phyloP scores from a whole-genome alignment of 2,797 vertebrate species.

The Cuculus canorus region DNA sequence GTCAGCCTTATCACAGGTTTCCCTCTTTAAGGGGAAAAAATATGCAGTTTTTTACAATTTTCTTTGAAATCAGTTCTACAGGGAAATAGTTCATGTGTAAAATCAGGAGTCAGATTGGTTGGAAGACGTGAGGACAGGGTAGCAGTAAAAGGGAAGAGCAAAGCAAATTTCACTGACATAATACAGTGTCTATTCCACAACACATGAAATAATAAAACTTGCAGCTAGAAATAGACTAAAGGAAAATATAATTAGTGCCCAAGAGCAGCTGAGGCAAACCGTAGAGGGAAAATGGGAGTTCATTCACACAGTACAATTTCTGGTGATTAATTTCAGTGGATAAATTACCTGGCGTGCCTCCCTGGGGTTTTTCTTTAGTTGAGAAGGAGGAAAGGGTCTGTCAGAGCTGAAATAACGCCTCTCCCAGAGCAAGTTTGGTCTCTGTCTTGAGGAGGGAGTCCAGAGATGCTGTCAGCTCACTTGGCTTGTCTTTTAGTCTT shows the following conservation, averaged over 20 bases:
- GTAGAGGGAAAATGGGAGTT: background rate
- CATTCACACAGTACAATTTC: background rate
- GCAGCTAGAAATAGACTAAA: background rate
- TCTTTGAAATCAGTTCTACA: background rate
- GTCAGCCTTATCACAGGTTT: background rate
- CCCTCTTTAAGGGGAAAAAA: background rate
- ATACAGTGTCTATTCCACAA: background rate
- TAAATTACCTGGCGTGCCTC: background rate
- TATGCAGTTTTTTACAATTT: background rate
- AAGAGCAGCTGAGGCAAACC: background rate
- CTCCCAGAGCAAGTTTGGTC: background rate
- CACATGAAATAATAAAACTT: background rate
- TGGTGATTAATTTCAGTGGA: background rate
- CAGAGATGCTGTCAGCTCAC: constrained; percentile 1
- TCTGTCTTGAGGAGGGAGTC: background rate
- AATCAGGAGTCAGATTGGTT: background rate
- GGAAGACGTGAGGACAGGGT: background rate
- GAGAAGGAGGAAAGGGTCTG: background rate
- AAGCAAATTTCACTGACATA: background rate
- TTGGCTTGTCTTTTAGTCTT: background rate
- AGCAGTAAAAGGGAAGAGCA: background rate
- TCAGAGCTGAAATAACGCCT: background rate
- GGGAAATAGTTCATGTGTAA: background rate
- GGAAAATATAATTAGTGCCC: background rate
- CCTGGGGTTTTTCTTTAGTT: background rate